Base-by-base conservation (phyloP, 1,140 invertebrate species). In the Meloidogyne chitwoodi region DNA sequence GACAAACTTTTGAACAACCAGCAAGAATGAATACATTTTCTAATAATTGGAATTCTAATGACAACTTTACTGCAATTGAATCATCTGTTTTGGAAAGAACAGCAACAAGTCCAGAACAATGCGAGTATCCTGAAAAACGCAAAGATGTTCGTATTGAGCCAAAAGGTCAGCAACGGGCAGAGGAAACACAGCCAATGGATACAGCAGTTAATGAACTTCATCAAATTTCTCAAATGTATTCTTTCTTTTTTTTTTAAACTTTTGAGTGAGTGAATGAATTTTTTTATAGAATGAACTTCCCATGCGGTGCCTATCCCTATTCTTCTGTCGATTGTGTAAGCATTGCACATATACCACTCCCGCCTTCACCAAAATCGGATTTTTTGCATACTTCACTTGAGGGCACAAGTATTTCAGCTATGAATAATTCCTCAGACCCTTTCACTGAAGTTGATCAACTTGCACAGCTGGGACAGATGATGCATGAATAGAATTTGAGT, bases 201-300 rank as follows among this genome's bases (percentile, higher is more conserved):
- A 73, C 19, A 26, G 56, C 71, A 31, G 70, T 62, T 64, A 73
- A 73, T 64, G 71, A 73, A 27, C 56, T 73, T 3, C 41, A 73
- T 31, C 71, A 73, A 61, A 73, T 73, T 61, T 64, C 71, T 56
- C 71, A 73, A 73, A 73, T 73, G 65, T 67, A 67, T 61, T 73
- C 16, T 19, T 16, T 22, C 24, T 16, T 38, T 16, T 26, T 68
- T 68, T 22, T 19, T 31, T 38, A 8, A 24, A n/a, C n/a, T n/a
- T n/a, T n/a, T n/a, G n/a, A n/a, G n/a, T n/a, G n/a, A n/a, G n/a
- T n/a, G n/a, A n/a, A n/a, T n/a, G n/a, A n/a, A n/a, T n/a, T 24
- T 56, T n/a, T 29, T 19, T n/a, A 27, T n/a, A 73, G 71, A 73
- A 73, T 73, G 71, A 61, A 73, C 10, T 61, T 38, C n/a, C 71